Base-by-base conservation (phyloP, 2,888 invertebrate species). In the Andrena bucephala region DNA sequence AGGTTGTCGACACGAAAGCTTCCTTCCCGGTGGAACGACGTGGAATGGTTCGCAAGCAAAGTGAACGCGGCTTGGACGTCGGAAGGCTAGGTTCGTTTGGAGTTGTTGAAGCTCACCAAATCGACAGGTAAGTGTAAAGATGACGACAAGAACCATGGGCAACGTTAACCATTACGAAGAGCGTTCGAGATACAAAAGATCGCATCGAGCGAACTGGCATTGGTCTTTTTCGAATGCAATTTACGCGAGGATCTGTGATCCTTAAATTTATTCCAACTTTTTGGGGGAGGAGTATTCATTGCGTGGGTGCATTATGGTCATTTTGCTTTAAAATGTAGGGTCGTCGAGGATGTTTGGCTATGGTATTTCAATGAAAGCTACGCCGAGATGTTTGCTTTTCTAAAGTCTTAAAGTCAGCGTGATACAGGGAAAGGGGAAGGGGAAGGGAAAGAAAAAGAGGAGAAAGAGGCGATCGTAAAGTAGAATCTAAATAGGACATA, bases 161-260 rank as follows among this genome's bases (percentile, higher is more conserved):
- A 24, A 24, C 20, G n/a, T 54, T 54, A 54, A 20, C 20, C 54
- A 54, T 24, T 20, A 20, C 54, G 20, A 27, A 27, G 24, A 24
- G 24, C 24, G 27, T 20, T 10, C 57, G 27, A 42, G 42, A 24
- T 24, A 27, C 8, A 10, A 4, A 57, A 24, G 10, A 2, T 57
- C 57, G 57, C 57, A 57, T 57, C 57, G 10, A 57, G 57, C 57
- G 57, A 20, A 13, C 42, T 42, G 42, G 42, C 5, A 57, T 24
- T 57, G 20, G 3, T 27, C 27, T 57, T 54, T 24, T 20, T 54
- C 4, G 3, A 57, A 57, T 27, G 57, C 10, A 20, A 57, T 57
- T 57, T 57, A 24, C 24, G 42, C 20, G 24, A 20, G 20, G 20
- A 24, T 42, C 54, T 20, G 16, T 2, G n/a, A 6, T 33, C 16